Evolutionary conservation across 2,113 vertebrate species (phyloP).

Genomic region (Caloenas nicobarica): DNA sequence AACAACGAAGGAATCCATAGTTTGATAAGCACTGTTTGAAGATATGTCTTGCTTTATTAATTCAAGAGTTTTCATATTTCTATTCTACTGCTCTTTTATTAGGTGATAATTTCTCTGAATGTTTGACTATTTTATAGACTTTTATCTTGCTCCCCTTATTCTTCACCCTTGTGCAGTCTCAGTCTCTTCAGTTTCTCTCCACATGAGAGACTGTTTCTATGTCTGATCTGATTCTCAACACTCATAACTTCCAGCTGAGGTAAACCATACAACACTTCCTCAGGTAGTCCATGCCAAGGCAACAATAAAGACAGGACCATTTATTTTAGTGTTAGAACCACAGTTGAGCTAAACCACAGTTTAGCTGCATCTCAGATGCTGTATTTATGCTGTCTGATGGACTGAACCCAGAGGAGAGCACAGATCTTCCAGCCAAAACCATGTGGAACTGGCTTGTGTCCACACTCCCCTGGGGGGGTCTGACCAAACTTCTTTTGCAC

Average conservation of each 20-base stretch:
- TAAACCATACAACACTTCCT: background rate
- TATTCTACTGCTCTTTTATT: background rate
- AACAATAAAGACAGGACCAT: background rate
- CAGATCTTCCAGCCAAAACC: background rate
- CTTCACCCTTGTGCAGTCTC: background rate
- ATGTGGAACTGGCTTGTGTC: background rate
- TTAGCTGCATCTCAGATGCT: background rate
- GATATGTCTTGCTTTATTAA: background rate
- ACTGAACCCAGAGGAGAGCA: background rate
- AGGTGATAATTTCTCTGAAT: background rate
- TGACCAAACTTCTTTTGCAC: background rate
- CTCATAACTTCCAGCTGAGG: background rate
- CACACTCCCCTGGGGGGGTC: background rate
- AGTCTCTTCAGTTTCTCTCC: background rate
- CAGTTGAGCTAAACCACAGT: background rate
- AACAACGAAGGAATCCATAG: background rate
- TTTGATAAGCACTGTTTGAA: background rate
- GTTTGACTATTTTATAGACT: background rate
- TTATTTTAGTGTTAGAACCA: background rate
- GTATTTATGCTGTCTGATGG: background rate
- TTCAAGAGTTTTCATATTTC: background rate
- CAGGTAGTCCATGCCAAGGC: background rate
- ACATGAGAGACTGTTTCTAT: background rate
- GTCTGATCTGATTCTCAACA: background rate
- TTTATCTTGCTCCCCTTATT: background rate